These are phyloP conservation scores for Paedocypris micromegethes DNA, from an alignment of 2,797 vertebrate genomes.

Conservation along the genomic window DNA sequence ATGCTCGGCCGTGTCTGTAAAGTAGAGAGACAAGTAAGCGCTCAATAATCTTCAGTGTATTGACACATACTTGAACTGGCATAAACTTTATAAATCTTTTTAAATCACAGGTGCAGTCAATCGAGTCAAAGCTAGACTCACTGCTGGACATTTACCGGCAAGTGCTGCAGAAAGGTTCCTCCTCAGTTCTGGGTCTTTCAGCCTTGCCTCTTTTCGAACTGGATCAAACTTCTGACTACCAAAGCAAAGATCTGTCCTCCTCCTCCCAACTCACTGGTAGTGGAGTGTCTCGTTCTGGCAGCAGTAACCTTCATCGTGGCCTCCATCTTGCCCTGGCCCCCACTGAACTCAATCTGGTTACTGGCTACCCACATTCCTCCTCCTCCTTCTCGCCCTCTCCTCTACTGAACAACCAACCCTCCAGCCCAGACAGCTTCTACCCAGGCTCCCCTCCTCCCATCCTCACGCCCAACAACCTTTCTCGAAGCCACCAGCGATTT, in stretches of 20 bases:
- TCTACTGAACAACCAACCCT: slow-evolving; percentile 57
- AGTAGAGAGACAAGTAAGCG: slow-evolving; percentile 90
- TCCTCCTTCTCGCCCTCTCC: slow-evolving; percentile 63
- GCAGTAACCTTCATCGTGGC: slow-evolving; percentile 82
- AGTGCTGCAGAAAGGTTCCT: slow-evolving; percentile 86
- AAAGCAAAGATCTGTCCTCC: slow-evolving; percentile 82
- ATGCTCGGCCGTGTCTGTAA: slow-evolving; percentile 96
- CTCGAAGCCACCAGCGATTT: slow-evolving; percentile 63
- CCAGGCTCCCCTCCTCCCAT: slow-evolving; percentile 55
- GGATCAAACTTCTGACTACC: slow-evolving; percentile 94
- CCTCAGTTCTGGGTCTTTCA: slow-evolving; percentile 83
- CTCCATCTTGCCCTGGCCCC: slow-evolving; percentile 88
- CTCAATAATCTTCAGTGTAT: neutral
- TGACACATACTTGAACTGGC: neutral
- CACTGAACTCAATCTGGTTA: slow-evolving; percentile 80
- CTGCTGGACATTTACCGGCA: slow-evolving; percentile 94
- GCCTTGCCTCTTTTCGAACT: slow-evolving; percentile 89
- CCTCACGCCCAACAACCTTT: slow-evolving; percentile 68
- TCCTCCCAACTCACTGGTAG: slow-evolving; percentile 80
- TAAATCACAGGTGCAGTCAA: slow-evolving; percentile 84
- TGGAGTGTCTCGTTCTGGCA: slow-evolving; percentile 70
- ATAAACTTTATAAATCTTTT: neutral
- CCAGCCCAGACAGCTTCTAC: slow-evolving; percentile 57
- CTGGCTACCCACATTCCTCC: slow-evolving; percentile 81
- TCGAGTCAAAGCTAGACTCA: slow-evolving; percentile 93